Conservation (phyloP, 2,113 vertebrate species). For the human region GRCh38 chr16:70268001-70268500, state of each 20-base stretch:
- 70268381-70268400: constrained; percentile 72
- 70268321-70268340: constrained; percentile 95
- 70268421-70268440: background rate
- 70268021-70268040: background rate
- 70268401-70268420: background rate
- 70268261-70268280: constrained; percentile 90
- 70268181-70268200: background rate
- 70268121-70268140: background rate
- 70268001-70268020: background rate
- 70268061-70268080: background rate
- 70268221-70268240: background rate
- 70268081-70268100: background rate
- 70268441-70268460: background rate
- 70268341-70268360: constrained; percentile 96
- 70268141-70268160: background rate
- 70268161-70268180: background rate
- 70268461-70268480: background rate
- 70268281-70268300: constrained; percentile 97
- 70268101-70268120: background rate
- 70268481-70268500: background rate
- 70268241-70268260: background rate
- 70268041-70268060: background rate
- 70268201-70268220: background rate
- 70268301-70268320: constrained; percentile 95
- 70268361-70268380: constrained; percentile 97